Percentiles rank a stretch among this genome's conserved stretches.
Evolutionary conservation across 2,797 vertebrate genomes (phyloP).

Genomic region (Fistularia commersonii): DNA sequence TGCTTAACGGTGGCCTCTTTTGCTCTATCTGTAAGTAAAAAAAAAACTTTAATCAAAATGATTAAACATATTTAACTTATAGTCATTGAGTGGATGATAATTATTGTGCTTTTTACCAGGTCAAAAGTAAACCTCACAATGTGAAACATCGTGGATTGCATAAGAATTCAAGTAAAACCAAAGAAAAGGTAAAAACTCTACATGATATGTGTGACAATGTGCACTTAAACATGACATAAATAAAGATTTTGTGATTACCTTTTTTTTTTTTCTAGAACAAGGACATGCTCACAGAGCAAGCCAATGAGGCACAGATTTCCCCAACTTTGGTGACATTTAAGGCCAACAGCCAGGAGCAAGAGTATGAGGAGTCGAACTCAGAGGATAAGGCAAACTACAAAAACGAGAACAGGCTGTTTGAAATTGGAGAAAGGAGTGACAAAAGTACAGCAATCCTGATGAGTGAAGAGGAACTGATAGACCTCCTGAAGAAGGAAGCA

Average conservation of each 20-base stretch:
- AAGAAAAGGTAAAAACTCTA: slow-evolving; percentile 60
- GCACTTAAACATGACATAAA: not conserved
- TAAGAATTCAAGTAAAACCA: slow-evolving; percentile 42
- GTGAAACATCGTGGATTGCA: slow-evolving; percentile 46
- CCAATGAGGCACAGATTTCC: slow-evolving; percentile 44
- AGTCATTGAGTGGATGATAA: not conserved
- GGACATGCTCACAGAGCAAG: slow-evolving; percentile 50
- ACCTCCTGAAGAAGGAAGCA: slow-evolving; percentile 58
- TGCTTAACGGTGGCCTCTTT: slow-evolving; percentile 65
- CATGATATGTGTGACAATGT: not conserved
- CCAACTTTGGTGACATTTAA: slow-evolving; percentile 63
- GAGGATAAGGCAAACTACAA: slow-evolving; percentile 46
- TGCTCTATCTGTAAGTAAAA: slow-evolving; percentile 66
- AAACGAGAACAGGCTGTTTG: slow-evolving; percentile 20
- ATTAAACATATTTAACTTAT: not conserved
- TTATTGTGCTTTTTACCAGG: not conserved
- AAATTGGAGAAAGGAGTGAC: slow-evolving; percentile 29
- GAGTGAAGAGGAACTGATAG: slow-evolving; percentile 66
- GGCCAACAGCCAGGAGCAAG: slow-evolving; percentile 57
- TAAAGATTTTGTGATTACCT: not conserved
- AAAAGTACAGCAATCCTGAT: slow-evolving; percentile 60
- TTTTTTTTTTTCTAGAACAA: slow-evolving; percentile 24
- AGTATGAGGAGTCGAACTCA: slow-evolving; percentile 60
- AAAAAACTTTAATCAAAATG: not conserved
- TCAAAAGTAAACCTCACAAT: not conserved